Evolutionary conservation across 2,113 vertebrate species (phyloP), one percentile per base, ranked within the genome.

Genomic region (Ammospiza nelsoni): DNA sequence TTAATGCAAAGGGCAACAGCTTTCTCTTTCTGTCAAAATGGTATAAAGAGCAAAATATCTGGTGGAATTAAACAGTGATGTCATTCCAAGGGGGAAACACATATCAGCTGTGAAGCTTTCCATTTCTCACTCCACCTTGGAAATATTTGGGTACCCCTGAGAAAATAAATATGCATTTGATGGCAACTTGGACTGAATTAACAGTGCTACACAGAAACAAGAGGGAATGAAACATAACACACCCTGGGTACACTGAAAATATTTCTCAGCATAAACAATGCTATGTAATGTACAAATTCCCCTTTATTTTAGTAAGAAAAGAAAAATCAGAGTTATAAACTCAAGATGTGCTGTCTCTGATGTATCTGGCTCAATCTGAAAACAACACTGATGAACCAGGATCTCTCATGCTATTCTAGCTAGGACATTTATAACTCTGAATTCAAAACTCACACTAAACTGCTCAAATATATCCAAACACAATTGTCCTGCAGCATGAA

Each of bases 61-160:
- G 76, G 89, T 96, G 90, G 94, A 98, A 97, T 98, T 97, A 97
- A 94, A 86, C 4, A 78, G 83, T 98, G 97, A 98, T 97, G 94
- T 98, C 96, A 98, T 98, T 97, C 96, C 95, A 96, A 93, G 75
- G 85, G 94, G 92, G 85, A 97, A 96, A 89, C 93, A 95, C 93
- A 96, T 95, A 96, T 97, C 97, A 98, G 94, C 94, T 90, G 89
- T 69, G 68, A 91, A 93, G 84, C 83, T 96, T 95, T 84, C 89
- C 79, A 63, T 87, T 96, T 96, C 97, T 97, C 95, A 91, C 96
- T 97, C 96, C 96, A 96, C 96, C 95, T 98, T 98, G 96, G 97
- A 98, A 96, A 97, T 96, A 92, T 77, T 97, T 97, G 88, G 90
- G 87, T 96, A 95, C 95, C 94, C 93, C 88, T 95, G 97, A 97